These are phyloP conservation scores for Aphelinus atriplicis DNA, from an alignment of 1,140 invertebrate genomes.

Conservation along the genomic window DNA sequence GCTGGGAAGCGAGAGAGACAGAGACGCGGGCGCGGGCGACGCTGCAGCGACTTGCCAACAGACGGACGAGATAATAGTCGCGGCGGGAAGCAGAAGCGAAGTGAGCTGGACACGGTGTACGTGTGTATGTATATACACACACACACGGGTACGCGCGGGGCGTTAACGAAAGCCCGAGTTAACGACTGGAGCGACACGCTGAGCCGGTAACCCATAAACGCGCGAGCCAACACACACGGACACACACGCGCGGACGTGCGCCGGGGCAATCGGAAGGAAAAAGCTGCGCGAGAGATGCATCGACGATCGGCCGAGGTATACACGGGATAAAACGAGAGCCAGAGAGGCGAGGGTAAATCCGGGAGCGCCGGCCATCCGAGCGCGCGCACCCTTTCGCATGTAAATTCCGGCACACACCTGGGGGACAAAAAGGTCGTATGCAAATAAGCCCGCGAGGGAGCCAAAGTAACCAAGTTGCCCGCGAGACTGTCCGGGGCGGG, in stretches of 20 bases:
- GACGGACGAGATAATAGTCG: neutral
- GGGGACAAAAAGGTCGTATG: slow-evolving; percentile 57
- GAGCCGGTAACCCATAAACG: slow-evolving; percentile 54
- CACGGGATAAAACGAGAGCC: slow-evolving; percentile 20
- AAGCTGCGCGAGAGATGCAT: slow-evolving; percentile 2
- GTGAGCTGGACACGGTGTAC: neutral
- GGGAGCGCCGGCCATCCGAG: slow-evolving; percentile 41
- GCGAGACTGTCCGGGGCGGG: neutral
- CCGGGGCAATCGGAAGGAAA: neutral
- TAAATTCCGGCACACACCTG: slow-evolving; percentile 58
- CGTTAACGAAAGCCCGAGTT: slow-evolving; percentile 49
- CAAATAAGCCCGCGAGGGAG: slow-evolving; percentile 48
- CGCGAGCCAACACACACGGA: neutral
- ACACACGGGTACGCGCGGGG: slow-evolving; percentile 5
- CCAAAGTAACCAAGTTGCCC: too few relatives aligned
- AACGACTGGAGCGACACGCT: slow-evolving; percentile 49
- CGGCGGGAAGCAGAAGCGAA: neutral
- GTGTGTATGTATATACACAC: neutral
- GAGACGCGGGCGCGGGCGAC: neutral
- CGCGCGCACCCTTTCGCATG: slow-evolving; percentile 55
- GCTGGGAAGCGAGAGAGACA: neutral
- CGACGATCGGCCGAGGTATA: neutral
- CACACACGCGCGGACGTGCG: neutral
- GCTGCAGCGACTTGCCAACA: too few relatives aligned
- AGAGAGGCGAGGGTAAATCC: slow-evolving; percentile 44